A percentile compares a stretch with the other conserved stretches of the same genome.
Evolutionary conservation across 1,140 invertebrate species (phyloP).

Genomic region (Drosophila lacertosa): DNA sequence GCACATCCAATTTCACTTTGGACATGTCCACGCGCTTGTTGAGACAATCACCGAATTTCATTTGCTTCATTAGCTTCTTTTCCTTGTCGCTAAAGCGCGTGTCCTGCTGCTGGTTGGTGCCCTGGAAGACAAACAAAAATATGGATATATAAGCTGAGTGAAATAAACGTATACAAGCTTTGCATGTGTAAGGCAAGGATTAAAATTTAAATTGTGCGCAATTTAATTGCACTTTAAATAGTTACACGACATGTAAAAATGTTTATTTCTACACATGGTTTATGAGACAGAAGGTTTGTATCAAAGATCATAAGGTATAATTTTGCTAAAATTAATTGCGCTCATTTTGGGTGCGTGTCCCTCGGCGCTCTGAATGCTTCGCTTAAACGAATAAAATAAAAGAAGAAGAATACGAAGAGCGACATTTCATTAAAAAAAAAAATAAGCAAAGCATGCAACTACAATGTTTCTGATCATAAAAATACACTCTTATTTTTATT

Average conservation of each 20-base stretch:
- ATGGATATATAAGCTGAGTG: background rate
- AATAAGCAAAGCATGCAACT: background rate
- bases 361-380: background rate
- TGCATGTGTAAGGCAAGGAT: no score
- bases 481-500: constrained; percentile 21
- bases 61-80: constrained; percentile 99
- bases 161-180: no score
- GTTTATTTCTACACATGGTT: no score
- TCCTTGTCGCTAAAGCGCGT: constrained; percentile 99
- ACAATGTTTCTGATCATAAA: constrained; percentile 3
- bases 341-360: no score
- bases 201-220: no score
- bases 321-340: no score
- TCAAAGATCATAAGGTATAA: no score
- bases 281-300: no score
- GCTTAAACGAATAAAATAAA: background rate
- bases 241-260: no score
- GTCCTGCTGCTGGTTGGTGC: constrained; percentile 99
- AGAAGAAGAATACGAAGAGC: background rate
- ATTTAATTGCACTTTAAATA: no score
- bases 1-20: constrained; percentile 98
- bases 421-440: background rate
- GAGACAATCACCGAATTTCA: constrained; percentile 98
- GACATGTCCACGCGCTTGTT: constrained; percentile 98
- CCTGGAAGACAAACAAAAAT: constrained; percentile 87